These are phyloP conservation scores for Trichomalopsis sarcophagae DNA, from an alignment of 1,140 invertebrate genomes.

Conservation along the genomic window DNA sequence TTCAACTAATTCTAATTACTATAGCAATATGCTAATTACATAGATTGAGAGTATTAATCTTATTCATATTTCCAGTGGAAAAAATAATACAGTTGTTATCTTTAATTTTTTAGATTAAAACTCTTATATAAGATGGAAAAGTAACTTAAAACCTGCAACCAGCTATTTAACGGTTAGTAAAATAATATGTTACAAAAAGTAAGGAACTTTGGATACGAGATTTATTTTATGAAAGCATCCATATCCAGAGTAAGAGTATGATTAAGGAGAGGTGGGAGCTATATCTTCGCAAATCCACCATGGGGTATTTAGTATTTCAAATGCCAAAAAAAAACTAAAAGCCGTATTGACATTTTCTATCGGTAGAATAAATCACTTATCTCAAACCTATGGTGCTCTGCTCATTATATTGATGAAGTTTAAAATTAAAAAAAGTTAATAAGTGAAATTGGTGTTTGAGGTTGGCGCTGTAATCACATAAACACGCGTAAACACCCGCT, in stretches of 20 bases:
- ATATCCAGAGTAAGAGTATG: slow-evolving; percentile 33
- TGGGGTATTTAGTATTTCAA: too few species aligned
- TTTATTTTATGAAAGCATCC: slow-evolving; percentile 44
- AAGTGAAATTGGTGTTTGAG: too few species aligned
- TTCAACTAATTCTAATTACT: background rate
- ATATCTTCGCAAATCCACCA: too few species aligned
- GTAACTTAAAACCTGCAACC: slow-evolving; percentile 31
- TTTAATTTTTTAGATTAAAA: background rate
- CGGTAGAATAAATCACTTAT: too few species aligned
- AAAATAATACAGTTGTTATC: background rate
- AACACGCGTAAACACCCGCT: too few species aligned
- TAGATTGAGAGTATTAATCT: background rate
- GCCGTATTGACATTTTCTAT: too few species aligned
- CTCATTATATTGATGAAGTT: too few species aligned
- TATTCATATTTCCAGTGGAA: background rate
- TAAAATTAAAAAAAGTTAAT: too few species aligned
- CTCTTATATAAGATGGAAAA: background rate
- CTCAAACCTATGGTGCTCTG: too few species aligned
- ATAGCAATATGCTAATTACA: slow-evolving; percentile 2
- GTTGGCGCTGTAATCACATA: too few species aligned
- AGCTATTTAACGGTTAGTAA: slow-evolving; percentile 14
- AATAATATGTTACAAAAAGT: slow-evolving; percentile 27
- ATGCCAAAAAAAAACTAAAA: too few species aligned
- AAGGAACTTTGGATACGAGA: background rate
- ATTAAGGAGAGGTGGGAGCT: background rate